phyloP scores from a whole-genome alignment of 2,888 invertebrate species.

The Heliconius ismenius region DNA sequence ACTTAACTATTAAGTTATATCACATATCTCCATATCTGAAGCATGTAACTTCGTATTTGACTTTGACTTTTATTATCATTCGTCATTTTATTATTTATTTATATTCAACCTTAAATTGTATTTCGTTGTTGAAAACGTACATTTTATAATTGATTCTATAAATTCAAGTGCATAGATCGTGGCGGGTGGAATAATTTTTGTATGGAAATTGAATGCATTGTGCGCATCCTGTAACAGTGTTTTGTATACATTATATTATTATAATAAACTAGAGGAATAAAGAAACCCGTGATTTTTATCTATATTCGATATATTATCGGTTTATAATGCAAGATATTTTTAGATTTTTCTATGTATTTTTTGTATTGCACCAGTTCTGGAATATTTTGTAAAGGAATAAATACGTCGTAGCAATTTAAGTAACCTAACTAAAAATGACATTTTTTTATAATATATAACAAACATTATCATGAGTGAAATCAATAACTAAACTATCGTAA shows the following conservation, averaged over 20 bases:
- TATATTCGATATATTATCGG: background rate
- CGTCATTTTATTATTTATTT: background rate
- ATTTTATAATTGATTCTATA: slow-evolving; percentile 30
- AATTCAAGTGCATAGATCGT: slow-evolving; percentile 37
- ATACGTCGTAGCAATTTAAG: background rate
- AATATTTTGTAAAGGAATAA: background rate
- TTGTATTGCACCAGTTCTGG: background rate
- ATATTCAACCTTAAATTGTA: background rate
- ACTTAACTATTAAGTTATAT: no score
- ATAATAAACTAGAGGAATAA: slow-evolving; percentile 18
- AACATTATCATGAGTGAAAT: no score
- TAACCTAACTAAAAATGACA: no score
- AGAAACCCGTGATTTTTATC: slow-evolving; percentile 23
- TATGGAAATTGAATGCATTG: slow-evolving; percentile 37
- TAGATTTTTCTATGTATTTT: background rate
- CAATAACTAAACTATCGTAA: no score
- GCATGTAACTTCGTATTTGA: no score
- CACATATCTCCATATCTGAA: no score
- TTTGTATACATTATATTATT: slow-evolving; percentile 1
- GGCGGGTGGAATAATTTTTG: slow-evolving; percentile 36
- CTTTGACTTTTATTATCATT: no score
- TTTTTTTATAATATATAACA: no score
- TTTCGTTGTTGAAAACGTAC: slow-evolving; percentile 15
- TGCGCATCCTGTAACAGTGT: background rate
- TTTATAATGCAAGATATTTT: background rate